Conservation (phyloP, 2,888 invertebrate genomes). For the Aspidiotus rigidus region DNA sequence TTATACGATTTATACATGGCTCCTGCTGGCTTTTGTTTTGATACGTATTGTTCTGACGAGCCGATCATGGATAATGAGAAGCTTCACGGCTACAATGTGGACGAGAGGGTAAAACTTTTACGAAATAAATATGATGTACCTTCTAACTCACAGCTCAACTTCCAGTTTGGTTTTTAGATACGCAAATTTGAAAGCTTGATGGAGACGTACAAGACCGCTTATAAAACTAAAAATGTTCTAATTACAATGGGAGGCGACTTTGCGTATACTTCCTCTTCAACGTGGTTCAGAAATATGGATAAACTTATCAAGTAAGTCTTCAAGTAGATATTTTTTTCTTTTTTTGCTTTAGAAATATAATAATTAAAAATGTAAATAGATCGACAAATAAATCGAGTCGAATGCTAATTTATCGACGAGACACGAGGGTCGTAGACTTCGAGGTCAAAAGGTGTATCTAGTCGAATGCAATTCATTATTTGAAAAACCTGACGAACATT, state of each 20-base stretch:
- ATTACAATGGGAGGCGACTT: conserved; percentile 61
- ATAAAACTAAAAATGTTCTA: conserved; percentile 51
- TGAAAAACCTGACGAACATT: too few relatives aligned
- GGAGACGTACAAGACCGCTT: conserved; percentile 43
- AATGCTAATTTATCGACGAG: too few relatives aligned
- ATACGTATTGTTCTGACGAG: conserved; percentile 47
- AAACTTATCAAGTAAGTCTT: conserved; percentile 44
- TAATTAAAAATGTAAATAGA: neutral
- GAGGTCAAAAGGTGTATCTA: too few relatives aligned
- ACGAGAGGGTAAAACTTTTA: conserved; percentile 46
- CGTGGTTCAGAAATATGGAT: conserved; percentile 55
- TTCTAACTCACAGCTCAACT: neutral
- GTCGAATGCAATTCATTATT: too few relatives aligned
- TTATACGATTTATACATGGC: conserved; percentile 48
- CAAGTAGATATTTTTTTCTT: neutral
- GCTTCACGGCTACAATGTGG: conserved; percentile 55
- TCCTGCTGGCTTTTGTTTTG: conserved; percentile 53
- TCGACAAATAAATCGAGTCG: too few relatives aligned
- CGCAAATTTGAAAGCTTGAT: conserved; percentile 41
- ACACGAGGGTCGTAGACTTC: too few relatives aligned
- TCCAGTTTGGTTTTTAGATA: conserved; percentile 38
- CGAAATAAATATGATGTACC: conserved; percentile 5
- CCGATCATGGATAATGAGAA: conserved; percentile 49
- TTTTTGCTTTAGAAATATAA: neutral
- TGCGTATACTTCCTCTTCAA: conserved; percentile 51